A percentile compares a stretch with the other conserved stretches of the same genome.
Conservation (phyloP, 92 coral and sea anemone genomes). For the Anthopleura xanthogrammica region DNA sequence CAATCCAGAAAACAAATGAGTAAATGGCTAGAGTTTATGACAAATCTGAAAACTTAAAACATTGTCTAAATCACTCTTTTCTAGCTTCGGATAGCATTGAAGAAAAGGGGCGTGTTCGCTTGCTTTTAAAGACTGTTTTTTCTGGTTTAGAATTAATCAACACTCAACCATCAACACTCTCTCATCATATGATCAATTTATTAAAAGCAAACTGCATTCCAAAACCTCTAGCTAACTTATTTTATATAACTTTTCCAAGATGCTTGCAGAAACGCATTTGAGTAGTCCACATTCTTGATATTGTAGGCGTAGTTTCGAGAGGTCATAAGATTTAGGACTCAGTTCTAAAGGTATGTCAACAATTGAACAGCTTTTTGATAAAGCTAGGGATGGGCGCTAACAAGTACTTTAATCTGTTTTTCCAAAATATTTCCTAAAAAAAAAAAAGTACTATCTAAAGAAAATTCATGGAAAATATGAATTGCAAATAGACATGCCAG, state of each 20-base stretch:
- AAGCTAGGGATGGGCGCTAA: slow-evolving; percentile 2
- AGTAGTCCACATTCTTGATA: background rate
- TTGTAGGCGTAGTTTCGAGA: slow-evolving; percentile 4
- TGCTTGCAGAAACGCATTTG: background rate
- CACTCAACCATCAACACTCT: background rate
- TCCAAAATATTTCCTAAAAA: background rate
- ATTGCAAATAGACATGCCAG: no score
- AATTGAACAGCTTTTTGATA: background rate
- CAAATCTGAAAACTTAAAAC: no score
- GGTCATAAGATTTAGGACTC: background rate
- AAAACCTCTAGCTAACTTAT: background rate
- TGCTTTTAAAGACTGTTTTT: background rate
- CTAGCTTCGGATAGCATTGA: no score
- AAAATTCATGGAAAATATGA: background rate
- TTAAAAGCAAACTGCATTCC: background rate
- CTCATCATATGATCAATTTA: background rate
- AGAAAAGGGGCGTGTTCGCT: background rate
- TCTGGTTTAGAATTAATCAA: background rate
- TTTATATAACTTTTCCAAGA: background rate
- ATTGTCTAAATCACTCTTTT: no score
- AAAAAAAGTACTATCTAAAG: background rate
- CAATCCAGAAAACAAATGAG: no score
- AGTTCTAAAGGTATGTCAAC: background rate
- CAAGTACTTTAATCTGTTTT: background rate
- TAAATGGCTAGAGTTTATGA: no score